Evolutionary conservation across 2,888 invertebrate species (phyloP), one percentile per base, ranked within the genome.

Genomic region (Machimus rusticus): DNA sequence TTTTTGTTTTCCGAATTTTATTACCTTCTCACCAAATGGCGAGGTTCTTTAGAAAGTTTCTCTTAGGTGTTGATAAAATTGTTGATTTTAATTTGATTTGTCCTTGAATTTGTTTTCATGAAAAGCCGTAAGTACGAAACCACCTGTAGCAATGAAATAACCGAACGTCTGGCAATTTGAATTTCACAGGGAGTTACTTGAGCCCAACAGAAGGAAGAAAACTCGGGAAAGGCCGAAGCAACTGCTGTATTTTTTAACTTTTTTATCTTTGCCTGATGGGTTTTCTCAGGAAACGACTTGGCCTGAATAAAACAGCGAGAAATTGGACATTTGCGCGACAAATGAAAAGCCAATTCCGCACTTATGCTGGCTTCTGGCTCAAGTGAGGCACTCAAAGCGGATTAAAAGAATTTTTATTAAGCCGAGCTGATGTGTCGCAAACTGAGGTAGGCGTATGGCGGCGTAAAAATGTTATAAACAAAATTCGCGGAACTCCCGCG

Each of bases 321-420:
- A 66, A 66, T 66, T 66, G 28, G 66, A 66, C 66, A 66, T 66
- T 66, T 66, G 66, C 28, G 66, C 66, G 66, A 66, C 66, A 66
- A 66, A 66, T 66, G 66, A 66, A 66, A 66, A 66, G 66, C 66
- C 66, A 66, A 66, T 66, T 66, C 66, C 23, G 66, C 66, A 66
- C 66, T 66, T 66, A 28, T 66, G 66, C 19, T 28, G 5, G 66
- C 28, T 12, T n/a, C 66, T 66, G 28, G 23, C 28, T 66, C 23
- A 28, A 28, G 23, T 23, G 23, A 23, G 78, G 43, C n/a, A 43
- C 43, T 78, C 37, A 39, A 78, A 43, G n/a, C 23, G 78, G n/a
- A 39, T 78, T 78, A 78, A 78, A 78, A 78, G 78, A 78, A 78
- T 78, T 78, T 78, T 78, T 78, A 78, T 78, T 78, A 78, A 43